Percentiles rank a stretch among this genome's conserved stretches.
Evolutionary conservation across 2,797 vertebrate species (phyloP).

Genomic region (Psittacula echo): DNA sequence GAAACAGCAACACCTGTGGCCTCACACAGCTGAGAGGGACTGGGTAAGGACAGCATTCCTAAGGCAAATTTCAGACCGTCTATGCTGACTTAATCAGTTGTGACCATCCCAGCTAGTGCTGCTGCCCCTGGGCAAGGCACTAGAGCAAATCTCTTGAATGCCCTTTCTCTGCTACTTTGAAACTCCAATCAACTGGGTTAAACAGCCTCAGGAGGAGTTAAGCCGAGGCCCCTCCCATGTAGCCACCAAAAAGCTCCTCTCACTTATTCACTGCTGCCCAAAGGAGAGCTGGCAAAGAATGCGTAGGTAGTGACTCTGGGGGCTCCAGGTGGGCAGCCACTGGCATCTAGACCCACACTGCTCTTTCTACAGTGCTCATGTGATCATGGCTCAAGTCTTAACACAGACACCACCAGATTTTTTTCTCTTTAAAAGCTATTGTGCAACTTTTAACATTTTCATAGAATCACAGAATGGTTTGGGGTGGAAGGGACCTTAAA

Average conservation of each 20-base stretch:
- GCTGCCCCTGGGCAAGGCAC: neutral
- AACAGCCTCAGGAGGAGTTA: neutral
- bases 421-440: neutral
- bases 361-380: neutral
- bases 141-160: accelerated
- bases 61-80: accelerated
- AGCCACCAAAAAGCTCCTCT: neutral
- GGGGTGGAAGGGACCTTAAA: neutral
- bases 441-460: neutral
- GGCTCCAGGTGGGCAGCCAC: neutral
- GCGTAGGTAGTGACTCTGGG: accelerated
- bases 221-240: neutral
- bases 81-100: accelerated
- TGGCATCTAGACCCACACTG: neutral
- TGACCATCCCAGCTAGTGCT: neutral
- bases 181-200: neutral
- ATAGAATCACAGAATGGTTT: neutral
- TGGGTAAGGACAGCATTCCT: neutral
- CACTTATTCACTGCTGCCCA: neutral
- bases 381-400: neutral
- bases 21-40: accelerated
- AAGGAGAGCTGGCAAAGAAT: neutral
- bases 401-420: neutral
- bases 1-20: accelerated
- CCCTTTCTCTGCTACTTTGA: neutral